phyloP scores from a whole-genome alignment of 2,113 vertebrate genomes.

The Hyaena hyaena region DNA sequence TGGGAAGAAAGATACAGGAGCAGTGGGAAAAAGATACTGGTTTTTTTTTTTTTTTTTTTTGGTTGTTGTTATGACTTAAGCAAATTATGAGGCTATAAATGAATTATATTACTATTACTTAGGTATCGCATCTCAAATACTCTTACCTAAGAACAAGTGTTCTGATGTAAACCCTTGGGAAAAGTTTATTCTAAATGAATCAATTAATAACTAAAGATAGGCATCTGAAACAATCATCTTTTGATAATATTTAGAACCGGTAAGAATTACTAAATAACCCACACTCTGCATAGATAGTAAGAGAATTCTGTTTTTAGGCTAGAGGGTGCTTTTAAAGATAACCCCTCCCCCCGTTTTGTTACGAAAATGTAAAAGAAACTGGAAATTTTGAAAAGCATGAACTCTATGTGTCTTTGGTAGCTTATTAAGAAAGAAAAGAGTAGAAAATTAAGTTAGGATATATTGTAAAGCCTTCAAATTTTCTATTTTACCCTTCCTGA shows the following conservation, averaged over 20 bases:
- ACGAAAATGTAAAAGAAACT: neutral
- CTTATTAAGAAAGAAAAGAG: slow-evolving; percentile 18
- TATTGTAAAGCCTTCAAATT: neutral
- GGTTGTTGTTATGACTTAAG: neutral
- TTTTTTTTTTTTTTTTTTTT: neutral
- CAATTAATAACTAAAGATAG: neutral
- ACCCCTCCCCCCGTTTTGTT: neutral
- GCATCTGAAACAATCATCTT: neutral
- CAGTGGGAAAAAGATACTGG: neutral
- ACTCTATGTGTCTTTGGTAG: neutral
- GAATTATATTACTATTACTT: neutral
- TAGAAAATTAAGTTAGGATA: neutral
- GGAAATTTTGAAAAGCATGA: slow-evolving; percentile 19
- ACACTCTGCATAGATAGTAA: neutral
- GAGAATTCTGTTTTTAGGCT: neutral
- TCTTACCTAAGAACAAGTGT: neutral
- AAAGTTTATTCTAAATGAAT: neutral
- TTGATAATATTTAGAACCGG: neutral
- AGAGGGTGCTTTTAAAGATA: neutral
- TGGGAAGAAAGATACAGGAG: neutral
- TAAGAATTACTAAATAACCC: slow-evolving; percentile 14
- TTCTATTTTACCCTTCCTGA: neutral
- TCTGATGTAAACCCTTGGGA: neutral
- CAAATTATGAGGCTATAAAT: neutral
- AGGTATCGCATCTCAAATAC: neutral